Evolutionary conservation across 1,140 invertebrate species (phyloP), one percentile per base, ranked within the genome.

Genomic region (Listronotus bonariensis): DNA sequence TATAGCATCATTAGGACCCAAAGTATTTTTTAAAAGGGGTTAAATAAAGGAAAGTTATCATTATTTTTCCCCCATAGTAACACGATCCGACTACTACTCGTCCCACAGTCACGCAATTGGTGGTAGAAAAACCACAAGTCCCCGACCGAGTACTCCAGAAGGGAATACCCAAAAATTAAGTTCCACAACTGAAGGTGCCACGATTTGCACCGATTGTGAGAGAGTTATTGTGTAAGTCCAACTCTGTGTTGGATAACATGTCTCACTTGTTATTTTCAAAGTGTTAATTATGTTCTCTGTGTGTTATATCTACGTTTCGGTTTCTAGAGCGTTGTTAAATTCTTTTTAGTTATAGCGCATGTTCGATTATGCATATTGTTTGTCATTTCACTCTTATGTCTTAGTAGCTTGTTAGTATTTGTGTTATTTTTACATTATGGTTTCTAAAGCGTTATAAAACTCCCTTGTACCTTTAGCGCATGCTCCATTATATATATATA

Each of bases 191-290:
- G 70, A 68, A 67, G 83, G 83, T 72, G 82, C 82, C 43, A 86
- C 88, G 49, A 82, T 84, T 77, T 92, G 89, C 83, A 84, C 81
- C 76, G 88, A 87, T 74, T 92, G 89, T 81, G 86, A 88, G 81
- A 82, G 85, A 74, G 82, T 85, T 77, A 89, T 92, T 78, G 87
- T 89, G 89, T 92, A 89, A 92, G 85, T 85, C 79, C 71, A 74
- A 79, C 77, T 36, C 0, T 75, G 77, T 79, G 80, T 80, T 73
- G 70, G 66, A 68, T 74, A 12, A 34, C 49, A n/a, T 67, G 38
- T 58, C 17, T 41, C 1, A 56, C 58, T 68, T 70, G 55, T 71
- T 17, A 9, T 14, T 15, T 10, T 48, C 15, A 20, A 26, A 26
- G 20, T 26, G 20, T 26, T 26, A 26, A 5, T 26, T 26, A 26